Conservation (phyloP, 2,113 vertebrate species). For the Gnathonemus echidnorhynchus region DNA sequence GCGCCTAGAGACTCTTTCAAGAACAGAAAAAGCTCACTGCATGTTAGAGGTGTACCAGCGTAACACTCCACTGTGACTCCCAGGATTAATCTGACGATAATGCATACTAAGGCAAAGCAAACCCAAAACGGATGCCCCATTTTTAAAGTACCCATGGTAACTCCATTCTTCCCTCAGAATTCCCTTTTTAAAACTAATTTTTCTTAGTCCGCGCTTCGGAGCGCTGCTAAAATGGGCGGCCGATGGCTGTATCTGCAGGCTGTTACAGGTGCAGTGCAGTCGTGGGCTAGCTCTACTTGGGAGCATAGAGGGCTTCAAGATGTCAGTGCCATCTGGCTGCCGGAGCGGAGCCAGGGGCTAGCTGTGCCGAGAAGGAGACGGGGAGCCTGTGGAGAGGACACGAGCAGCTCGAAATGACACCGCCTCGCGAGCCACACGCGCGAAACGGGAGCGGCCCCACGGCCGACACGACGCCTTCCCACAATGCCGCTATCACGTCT, state of each 20-base stretch:
- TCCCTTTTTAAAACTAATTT: background rate
- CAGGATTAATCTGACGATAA: background rate
- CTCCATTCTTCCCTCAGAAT: background rate
- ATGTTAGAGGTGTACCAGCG: background rate
- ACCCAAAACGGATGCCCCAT: background rate
- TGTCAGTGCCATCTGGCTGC: constrained; percentile 39
- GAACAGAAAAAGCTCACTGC: background rate
- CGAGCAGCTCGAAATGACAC: background rate
- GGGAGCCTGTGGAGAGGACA: background rate
- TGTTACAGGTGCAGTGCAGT: constrained; percentile 27
- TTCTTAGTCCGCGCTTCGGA: background rate
- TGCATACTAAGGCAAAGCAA: background rate
- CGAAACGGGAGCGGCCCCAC: background rate
- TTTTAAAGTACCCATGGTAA: background rate
- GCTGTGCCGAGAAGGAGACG: constrained; percentile 9
- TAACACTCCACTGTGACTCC: background rate
- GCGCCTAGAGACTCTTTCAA: background rate
- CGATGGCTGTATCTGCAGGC: background rate
- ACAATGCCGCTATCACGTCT: background rate
- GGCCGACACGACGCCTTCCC: background rate
- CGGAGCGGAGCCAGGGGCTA: constrained; percentile 6
- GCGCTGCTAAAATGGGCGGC: background rate
- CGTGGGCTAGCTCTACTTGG: constrained; percentile 27
- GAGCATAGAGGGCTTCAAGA: constrained; percentile 38
- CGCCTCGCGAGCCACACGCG: background rate